Evolutionary conservation across 2,113 vertebrate genomes (phyloP), one percentile per base, ranked within the genome.

Genomic region (Labeo catla): DNA sequence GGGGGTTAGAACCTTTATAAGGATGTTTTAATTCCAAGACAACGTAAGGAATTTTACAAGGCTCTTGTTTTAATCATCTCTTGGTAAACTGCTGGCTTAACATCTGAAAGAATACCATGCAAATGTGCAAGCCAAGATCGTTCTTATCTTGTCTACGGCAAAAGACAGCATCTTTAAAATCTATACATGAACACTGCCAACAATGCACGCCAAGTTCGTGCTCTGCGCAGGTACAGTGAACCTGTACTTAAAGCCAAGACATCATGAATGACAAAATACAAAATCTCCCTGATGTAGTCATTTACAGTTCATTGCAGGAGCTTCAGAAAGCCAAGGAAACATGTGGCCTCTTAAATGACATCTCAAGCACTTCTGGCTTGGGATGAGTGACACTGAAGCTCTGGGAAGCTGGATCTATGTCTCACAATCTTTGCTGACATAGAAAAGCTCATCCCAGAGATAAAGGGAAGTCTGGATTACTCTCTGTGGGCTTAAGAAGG

Each of bases 1-100:
- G 6, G 10, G 36, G 15, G 12, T 34, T 16, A 43, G 52, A 36
- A 15, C 57, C 28, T 70, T 79, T 68, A 70, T 79, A 36, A 70
- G 63, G 5, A 76, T 5, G 9, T 45, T 81, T 21, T 49, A 83
- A 57, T 12, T 59, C 45, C 36, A n/a, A 59, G 50, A 76, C 12
- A 61, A 49, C 45, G n/a, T 21, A 78, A 49, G n/a, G 13, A 49
- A 61, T 61, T 84, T 84, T 84, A 84, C 54, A 59, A 57, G 82
- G 50, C 39, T 74, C 82, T 84, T 61, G 82, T 16, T 74, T 84
- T 43, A 84, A 84, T 84, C 50, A 74, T 43, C 36, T 74, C 50
- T 19, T 59, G 72, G 12, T 23, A 28, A 6, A 21, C 52, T 54
- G 54, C 19, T 13, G 21, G 50, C 50, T 74, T 10, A 74, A 45